A percentile compares a stretch with the other conserved stretches of the same genome.
Evolutionary conservation across 2,113 vertebrate species (phyloP).

Genomic region (Rhinopomastus cyanomelas): DNA sequence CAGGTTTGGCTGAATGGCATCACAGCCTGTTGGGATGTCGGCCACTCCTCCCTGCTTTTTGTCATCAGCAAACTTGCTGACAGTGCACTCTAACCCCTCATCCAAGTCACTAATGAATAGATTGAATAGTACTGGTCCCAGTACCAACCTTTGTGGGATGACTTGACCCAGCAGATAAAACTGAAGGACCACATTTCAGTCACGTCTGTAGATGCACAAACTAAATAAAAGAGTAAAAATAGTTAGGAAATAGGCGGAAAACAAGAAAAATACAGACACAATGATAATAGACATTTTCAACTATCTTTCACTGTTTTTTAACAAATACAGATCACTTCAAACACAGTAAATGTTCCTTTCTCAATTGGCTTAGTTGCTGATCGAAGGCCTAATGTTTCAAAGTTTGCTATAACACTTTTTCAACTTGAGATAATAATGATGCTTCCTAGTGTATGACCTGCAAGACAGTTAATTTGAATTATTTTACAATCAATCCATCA

Average conservation of each 20-base stretch:
- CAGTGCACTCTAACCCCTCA: no score
- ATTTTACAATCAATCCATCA: neutral
- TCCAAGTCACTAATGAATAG: no score
- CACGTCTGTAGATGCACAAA: neutral
- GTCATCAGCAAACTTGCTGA: no score
- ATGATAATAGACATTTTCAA: neutral
- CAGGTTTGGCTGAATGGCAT: no score
- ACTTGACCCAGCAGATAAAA: conserved; percentile 19
- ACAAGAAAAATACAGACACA: neutral
- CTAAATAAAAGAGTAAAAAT: neutral
- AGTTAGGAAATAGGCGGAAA: neutral
- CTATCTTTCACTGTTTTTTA: neutral
- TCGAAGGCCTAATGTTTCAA: neutral
- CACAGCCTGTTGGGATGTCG: no score
- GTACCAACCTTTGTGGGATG: no score
- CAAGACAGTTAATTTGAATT: neutral
- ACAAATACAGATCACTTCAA: neutral
- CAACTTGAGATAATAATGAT: neutral
- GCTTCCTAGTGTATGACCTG: neutral
- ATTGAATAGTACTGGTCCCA: no score
- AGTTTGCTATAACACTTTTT: neutral
- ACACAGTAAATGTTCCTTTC: neutral
- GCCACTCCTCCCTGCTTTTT: no score
- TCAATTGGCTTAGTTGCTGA: neutral
- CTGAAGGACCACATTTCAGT: neutral